Percentiles rank a stretch among this genome's conserved stretches.
Conservation (phyloP, 37 sponge, comb jelly and placozoan genomes). For the Theonella swinhoei region DNA sequence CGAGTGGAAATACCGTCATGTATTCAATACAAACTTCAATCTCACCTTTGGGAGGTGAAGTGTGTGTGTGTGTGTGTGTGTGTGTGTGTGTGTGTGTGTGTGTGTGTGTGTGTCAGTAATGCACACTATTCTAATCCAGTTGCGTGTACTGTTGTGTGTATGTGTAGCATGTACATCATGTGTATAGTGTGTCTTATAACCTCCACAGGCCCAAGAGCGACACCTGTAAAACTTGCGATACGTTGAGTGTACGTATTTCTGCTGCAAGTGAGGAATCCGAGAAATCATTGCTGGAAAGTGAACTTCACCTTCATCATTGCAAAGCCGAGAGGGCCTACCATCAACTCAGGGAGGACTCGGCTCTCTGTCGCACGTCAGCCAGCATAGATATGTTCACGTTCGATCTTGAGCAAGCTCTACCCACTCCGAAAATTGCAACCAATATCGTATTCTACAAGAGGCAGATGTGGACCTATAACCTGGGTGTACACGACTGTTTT, state of each 20-base stretch:
- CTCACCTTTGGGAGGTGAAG: conserved; percentile 25
- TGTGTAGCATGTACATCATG: too few species aligned
- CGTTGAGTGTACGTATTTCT: neutral
- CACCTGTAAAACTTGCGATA: conserved; percentile 35
- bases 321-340: conserved; percentile 16
- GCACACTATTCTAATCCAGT: too few species aligned
- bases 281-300: neutral
- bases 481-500: conserved; percentile 21
- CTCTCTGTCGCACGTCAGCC: neutral
- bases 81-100: neutral
- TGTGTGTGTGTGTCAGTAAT: too few species aligned
- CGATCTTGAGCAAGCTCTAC: conserved; percentile 10
- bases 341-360: neutral
- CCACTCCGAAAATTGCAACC: conserved; percentile 15
- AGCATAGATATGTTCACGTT: conserved; percentile 24
- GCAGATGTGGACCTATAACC: conserved; percentile 47
- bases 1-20: conserved; percentile 30
- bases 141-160: too few species aligned
- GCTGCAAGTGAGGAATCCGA: conserved; percentile 8
- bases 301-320: neutral
- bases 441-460: conserved; percentile 32
- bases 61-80: too few species aligned
- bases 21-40: conserved; percentile 43
- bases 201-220: conserved; percentile 32
- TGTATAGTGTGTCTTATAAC: too few species aligned